Base-by-base conservation (phyloP, 2,797 vertebrate species). In the Sparidentex hasta region DNA sequence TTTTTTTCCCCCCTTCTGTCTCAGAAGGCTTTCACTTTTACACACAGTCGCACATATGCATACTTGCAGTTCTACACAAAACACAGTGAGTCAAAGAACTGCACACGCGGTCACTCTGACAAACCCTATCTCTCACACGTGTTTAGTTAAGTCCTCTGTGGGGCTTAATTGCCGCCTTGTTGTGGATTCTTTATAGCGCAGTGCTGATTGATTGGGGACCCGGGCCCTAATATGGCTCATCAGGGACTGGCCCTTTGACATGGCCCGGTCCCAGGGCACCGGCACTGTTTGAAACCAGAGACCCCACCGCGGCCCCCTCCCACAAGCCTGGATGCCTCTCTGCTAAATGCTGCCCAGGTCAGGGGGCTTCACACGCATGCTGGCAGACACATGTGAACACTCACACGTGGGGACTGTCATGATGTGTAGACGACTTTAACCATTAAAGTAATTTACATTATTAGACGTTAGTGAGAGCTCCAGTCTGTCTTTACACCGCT, bases 181-280 rank as follows among this genome's bases (percentile, higher is more conserved):
- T 94, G 90, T 90, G 88, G 86, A 92, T 94, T 93, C 87, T 86
- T 92, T 94, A 93, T 94, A 94, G 92, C 89, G 13, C 70, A 47
- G 93, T 89, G 95, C 91, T 95, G 95, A 96, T 95, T 95, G 95
- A 96, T 94, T 94, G 90, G 91, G 89, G 91, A 94, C 94, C 88
- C 81, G 91, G 71, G 86, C 76, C 89, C 80, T 94, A 94, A 94
- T 94, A 96, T 93, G 92, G 87, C 90, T 88, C 94, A 89, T 91
- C 18, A 2, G 95, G 94, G 95, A 94, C 80, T 1, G 73, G 90
- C 87, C 94, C 94, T 95, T 94, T 95, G 94, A 94, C 94, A 92
- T 29, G 67, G 78, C 74, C 82, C 27, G 74, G 84, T 92, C 91
- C 90, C 89, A 82, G 81, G 86, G 88, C 74, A 44, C 83, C 52